Evolutionary conservation across 1,140 invertebrate species (phyloP).

Genomic region (Phthorimaea operculella): DNA sequence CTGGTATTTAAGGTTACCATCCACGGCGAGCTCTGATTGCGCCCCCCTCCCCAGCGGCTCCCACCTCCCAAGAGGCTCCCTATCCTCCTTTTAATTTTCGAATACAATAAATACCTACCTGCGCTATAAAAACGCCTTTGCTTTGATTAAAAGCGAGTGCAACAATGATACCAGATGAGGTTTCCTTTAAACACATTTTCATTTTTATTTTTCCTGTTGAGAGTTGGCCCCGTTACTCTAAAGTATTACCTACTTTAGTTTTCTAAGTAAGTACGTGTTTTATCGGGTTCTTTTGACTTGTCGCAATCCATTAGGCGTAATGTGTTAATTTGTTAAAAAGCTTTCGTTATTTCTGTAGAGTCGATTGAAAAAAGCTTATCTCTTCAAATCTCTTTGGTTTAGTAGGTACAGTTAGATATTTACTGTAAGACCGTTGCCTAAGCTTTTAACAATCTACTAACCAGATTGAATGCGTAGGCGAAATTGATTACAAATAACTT

Average conservation of each 20-base stretch:
- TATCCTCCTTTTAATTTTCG: constrained; percentile 61
- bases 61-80: constrained; percentile 35
- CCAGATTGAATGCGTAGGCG: too few relatives aligned
- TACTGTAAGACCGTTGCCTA: too few relatives aligned
- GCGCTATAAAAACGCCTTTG: constrained; percentile 38
- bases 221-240: background rate
- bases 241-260: background rate
- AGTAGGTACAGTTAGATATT: too few relatives aligned
- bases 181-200: background rate
- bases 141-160: constrained; percentile 8
- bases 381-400: background rate
- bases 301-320: constrained; percentile 1
- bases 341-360: background rate
- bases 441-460: too few relatives aligned
- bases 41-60: constrained; percentile 28
- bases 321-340: constrained; percentile 6
- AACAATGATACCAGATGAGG: background rate
- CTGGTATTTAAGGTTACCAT: constrained; percentile 63
- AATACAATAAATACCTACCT: constrained; percentile 59
- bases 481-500: too few relatives aligned
- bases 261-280: background rate
- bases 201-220: background rate
- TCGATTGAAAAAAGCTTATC: background rate
- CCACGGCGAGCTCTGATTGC: constrained; percentile 59
- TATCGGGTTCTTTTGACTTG: background rate